phyloP scores from a whole-genome alignment of 2,888 invertebrate genomes.

The Heliconius aoede region DNA sequence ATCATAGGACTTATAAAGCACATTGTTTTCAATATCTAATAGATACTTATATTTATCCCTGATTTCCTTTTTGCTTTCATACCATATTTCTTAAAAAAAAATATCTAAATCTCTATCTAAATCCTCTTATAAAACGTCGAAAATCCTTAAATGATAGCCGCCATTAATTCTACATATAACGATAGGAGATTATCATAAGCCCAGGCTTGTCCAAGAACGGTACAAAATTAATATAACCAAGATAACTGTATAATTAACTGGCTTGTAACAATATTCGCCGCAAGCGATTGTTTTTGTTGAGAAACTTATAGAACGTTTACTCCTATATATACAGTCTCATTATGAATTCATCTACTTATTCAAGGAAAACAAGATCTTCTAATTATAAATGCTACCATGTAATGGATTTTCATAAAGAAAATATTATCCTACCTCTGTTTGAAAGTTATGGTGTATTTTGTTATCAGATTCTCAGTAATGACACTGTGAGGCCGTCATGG shows the following conservation, averaged over 20 bases:
- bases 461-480: neutral
- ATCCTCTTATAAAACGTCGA: neutral
- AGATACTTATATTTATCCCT: neutral
- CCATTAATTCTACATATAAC: slow-evolving; percentile 37
- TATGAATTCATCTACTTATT: slow-evolving; percentile 44
- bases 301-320: slow-evolving; percentile 44
- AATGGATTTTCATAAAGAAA: slow-evolving; percentile 44
- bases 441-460: slow-evolving; percentile 18
- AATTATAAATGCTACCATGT: slow-evolving; percentile 43
- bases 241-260: slow-evolving; percentile 55
- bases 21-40: too few species aligned
- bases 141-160: slow-evolving; percentile 29
- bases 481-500: neutral
- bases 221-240: slow-evolving; percentile 66
- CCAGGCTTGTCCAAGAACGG: slow-evolving; percentile 58
- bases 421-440: slow-evolving; percentile 39
- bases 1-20: too few species aligned
- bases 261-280: slow-evolving; percentile 70
- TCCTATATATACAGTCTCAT: slow-evolving; percentile 37
- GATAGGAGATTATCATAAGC: slow-evolving; percentile 49
- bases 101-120: neutral
- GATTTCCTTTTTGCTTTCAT: neutral
- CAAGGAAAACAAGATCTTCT: slow-evolving; percentile 41
- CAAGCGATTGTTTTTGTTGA: slow-evolving; percentile 70
- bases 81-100: neutral